phyloP scores from a whole-genome alignment of 2,113 vertebrate species.

The Sinocyclocheilus grahami region DNA sequence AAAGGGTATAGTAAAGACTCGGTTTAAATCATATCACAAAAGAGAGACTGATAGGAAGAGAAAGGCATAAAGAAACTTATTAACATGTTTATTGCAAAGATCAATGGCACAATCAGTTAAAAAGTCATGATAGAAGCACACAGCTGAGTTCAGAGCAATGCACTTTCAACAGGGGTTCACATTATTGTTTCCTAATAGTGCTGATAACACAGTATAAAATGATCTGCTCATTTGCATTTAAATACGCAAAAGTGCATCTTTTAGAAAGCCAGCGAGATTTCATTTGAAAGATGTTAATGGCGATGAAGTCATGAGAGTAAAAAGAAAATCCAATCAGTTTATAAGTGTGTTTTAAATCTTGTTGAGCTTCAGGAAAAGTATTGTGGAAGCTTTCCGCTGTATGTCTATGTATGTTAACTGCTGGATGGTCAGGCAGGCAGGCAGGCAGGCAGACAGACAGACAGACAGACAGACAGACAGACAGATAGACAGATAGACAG shows the following conservation, averaged over 20 bases:
- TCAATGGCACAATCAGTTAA: neutral
- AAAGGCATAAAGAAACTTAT: neutral
- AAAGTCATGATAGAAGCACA: neutral
- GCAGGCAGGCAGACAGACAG: neutral
- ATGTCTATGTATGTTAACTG: neutral
- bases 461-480: neutral
- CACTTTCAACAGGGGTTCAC: neutral
- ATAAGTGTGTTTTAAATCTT: neutral
- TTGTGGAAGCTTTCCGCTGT: neutral
- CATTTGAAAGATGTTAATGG: neutral
- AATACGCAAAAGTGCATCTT: neutral
- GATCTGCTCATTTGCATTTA: neutral
- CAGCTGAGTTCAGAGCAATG: neutral
- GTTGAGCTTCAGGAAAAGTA: neutral
- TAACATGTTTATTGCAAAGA: conserved; percentile 6
- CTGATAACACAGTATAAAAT: neutral
- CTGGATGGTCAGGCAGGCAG: neutral
- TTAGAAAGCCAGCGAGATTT: neutral
- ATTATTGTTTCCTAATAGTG: neutral
- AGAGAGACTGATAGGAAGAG: neutral
- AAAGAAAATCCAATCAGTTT: neutral
- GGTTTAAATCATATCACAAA: neutral
- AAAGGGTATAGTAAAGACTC: conserved; percentile 1
- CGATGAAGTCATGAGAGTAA: neutral
- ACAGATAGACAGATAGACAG: too few species aligned